A percentile compares a stretch with the other conserved stretches of the same genome.
phyloP scores from a whole-genome alignment of 2,113 vertebrate genomes.

The Engraulis encrasicolus region DNA sequence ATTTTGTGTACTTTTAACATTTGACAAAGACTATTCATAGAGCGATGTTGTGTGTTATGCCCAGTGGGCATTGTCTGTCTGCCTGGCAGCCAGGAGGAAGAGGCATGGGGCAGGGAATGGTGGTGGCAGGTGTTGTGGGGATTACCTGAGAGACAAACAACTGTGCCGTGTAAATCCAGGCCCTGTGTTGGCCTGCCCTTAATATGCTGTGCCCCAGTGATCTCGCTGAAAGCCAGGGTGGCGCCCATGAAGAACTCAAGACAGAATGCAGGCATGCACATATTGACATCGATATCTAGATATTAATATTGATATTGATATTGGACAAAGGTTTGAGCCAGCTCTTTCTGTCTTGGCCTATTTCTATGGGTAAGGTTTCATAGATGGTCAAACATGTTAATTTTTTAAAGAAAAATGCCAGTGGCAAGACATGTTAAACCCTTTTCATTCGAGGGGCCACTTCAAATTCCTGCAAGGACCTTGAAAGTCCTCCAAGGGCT shows the following conservation, averaged over 20 bases:
- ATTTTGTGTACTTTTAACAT: neutral
- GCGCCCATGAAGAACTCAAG: neutral
- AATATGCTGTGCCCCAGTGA: neutral
- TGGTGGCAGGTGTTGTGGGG: slow-evolving; percentile 15
- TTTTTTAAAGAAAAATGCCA: no score
- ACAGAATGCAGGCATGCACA: neutral
- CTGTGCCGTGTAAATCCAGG: slow-evolving; percentile 55
- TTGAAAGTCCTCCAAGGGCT: no score
- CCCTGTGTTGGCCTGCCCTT: slow-evolving; percentile 58
- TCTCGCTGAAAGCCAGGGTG: neutral
- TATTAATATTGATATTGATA: neutral
- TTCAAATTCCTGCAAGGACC: no score
- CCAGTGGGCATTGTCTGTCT: neutral
- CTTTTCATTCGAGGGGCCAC: no score
- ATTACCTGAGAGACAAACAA: slow-evolving; percentile 52
- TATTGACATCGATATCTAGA: neutral
- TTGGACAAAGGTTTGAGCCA: neutral
- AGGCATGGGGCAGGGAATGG: slow-evolving; percentile 26
- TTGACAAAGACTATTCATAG: slow-evolving; percentile 31
- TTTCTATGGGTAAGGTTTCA: neutral
- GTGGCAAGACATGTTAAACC: no score
- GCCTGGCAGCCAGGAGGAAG: neutral
- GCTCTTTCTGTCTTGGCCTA: neutral
- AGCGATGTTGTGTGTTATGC: slow-evolving; percentile 21
- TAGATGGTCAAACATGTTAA: neutral